These are phyloP conservation scores for Allacma fusca DNA, from an alignment of 2,888 invertebrate species.

Conservation along the genomic window DNA sequence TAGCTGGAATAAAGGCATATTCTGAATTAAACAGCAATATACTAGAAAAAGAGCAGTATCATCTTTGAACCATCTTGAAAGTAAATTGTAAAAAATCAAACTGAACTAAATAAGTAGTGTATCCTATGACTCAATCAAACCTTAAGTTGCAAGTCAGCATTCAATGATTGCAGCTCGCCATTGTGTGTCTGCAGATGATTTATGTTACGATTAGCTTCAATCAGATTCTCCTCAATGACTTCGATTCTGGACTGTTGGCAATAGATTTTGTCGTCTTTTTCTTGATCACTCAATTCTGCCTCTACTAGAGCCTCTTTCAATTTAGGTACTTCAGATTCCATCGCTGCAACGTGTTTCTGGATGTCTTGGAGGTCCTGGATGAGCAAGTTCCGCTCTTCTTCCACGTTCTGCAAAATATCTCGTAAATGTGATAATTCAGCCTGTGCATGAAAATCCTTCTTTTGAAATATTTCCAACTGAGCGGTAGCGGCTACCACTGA, in stretches of 20 bases:
- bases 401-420: not conserved
- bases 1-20: not conserved
- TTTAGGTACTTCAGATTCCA: not conserved
- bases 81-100: too few species aligned
- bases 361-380: not conserved
- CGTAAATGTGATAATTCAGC: not conserved
- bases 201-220: not conserved
- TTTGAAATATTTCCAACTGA: not conserved
- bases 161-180: not conserved
- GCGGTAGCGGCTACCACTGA: not conserved
- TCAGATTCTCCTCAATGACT: not conserved
- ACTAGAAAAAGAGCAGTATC: too few species aligned
- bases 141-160: not conserved
- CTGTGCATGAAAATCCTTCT: not conserved
- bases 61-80: too few species aligned
- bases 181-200: not conserved
- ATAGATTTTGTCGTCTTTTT: not conserved
- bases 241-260: slow-evolving; percentile 1
- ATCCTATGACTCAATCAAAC: not conserved
- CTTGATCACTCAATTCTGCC: not conserved
- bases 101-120: too few species aligned
- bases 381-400: not conserved
- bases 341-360: not conserved
- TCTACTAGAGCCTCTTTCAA: not conserved
- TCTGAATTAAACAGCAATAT: not conserved